These are phyloP conservation scores for Anagrus nilaparvatae DNA, from an alignment of 1,140 invertebrate genomes.

Conservation along the genomic window DNA sequence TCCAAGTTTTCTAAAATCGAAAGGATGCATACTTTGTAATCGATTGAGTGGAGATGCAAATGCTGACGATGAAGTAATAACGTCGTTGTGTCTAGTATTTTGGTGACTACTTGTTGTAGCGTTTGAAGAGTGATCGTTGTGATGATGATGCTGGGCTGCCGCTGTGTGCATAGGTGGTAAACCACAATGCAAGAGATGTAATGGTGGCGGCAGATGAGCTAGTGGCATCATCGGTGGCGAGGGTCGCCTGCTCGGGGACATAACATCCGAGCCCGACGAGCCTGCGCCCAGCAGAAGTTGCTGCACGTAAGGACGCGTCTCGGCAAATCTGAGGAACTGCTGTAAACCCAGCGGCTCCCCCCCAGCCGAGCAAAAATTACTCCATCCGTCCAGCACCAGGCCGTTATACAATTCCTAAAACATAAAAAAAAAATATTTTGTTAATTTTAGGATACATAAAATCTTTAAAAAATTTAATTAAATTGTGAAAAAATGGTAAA, in stretches of 20 bases:
- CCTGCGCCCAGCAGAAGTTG: slow-evolving; percentile 61
- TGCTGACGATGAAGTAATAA: background rate
- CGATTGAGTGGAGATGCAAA: slow-evolving; percentile 70
- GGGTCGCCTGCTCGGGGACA: slow-evolving; percentile 55
- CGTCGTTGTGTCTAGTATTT: slow-evolving; percentile 15
- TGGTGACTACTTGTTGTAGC: slow-evolving; percentile 32
- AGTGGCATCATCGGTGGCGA: slow-evolving; percentile 50
- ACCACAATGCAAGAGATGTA: slow-evolving; percentile 44
- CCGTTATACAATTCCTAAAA: slow-evolving; percentile 60
- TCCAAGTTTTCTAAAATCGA: slow-evolving; percentile 76
- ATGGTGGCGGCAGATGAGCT: slow-evolving; percentile 45
- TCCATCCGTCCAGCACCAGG: slow-evolving; percentile 70
- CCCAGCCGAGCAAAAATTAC: slow-evolving; percentile 66
- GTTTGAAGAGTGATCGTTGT: slow-evolving; percentile 9
- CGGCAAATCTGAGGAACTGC: slow-evolving; percentile 76
- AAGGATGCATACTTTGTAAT: slow-evolving; percentile 90
- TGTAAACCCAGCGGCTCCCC: slow-evolving; percentile 78
- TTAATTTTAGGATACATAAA: too few species aligned
- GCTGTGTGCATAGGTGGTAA: slow-evolving; percentile 34
- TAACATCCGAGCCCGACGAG: slow-evolving; percentile 46
- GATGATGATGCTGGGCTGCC: slow-evolving; percentile 19
- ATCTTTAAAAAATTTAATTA: too few species aligned
- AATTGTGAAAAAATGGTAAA: too few species aligned
- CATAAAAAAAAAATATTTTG: slow-evolving; percentile 17
- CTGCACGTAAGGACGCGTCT: slow-evolving; percentile 72